Percentiles rank a stretch among this genome's conserved stretches.
Conservation (phyloP, 2,797 vertebrate genomes). For the Melanotaenia maccullochi region DNA sequence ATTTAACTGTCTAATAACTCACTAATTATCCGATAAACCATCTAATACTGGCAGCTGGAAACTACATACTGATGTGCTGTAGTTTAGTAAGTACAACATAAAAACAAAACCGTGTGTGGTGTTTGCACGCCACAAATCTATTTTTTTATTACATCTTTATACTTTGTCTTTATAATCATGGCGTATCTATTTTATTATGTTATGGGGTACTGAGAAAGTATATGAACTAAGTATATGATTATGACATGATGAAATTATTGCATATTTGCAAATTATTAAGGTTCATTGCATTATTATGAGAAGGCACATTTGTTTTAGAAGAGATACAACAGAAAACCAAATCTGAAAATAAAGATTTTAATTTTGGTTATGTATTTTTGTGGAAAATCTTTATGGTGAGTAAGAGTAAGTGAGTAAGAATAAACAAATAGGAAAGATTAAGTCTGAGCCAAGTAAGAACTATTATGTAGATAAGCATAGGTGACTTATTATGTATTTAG, state of each 20-base stretch:
- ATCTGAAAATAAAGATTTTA: not conserved
- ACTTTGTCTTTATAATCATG: not conserved
- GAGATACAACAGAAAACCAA: not conserved
- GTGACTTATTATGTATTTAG: not conserved
- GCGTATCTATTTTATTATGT: not conserved
- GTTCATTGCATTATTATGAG: too few species aligned
- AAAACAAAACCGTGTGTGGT: not conserved
- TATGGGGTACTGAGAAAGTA: not conserved
- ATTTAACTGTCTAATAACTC: not conserved
- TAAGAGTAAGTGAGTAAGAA: too few species aligned
- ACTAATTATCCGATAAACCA: not conserved
- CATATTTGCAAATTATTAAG: too few species aligned
- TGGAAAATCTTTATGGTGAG: not conserved
- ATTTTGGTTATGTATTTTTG: not conserved
- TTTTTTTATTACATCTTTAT: not conserved
- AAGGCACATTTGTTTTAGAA: not conserved
- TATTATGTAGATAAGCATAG: not conserved
- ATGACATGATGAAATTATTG: not conserved
- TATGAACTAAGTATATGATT: not conserved
- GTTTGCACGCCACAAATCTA: not conserved
- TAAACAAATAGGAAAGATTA: too few species aligned
- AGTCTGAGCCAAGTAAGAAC: not conserved
- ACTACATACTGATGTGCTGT: not conserved
- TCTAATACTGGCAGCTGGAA: not conserved
- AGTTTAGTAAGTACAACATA: not conserved